phyloP scores from a whole-genome alignment of 2,888 invertebrate genomes.

The Mythimna pallens region DNA sequence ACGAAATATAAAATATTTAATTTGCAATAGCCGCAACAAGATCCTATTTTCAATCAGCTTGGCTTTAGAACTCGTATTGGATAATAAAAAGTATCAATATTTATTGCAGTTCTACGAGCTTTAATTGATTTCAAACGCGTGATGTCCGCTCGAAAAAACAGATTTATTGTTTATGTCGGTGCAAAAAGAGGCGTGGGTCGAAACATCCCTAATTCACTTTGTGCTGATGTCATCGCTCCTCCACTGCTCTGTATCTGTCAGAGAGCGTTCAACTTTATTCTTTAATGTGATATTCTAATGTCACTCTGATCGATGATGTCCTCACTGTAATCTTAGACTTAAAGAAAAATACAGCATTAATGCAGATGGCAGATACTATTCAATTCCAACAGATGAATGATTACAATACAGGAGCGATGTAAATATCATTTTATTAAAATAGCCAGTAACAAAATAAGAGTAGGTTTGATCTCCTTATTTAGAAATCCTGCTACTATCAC shows the following conservation, averaged over 20 bases:
- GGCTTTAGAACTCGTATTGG: not conserved
- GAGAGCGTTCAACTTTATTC: constrained; percentile 74
- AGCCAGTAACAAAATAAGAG: not conserved
- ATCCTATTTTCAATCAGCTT: constrained; percentile 14
- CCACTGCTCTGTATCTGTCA: constrained; percentile 53
- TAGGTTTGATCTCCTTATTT: not conserved
- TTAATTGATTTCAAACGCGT: constrained; percentile 18
- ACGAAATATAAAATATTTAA: not conserved
- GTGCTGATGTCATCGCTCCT: constrained; percentile 67
- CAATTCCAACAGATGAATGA: constrained; percentile 51
- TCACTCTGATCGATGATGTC: constrained; percentile 70
- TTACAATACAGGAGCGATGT: constrained; percentile 30
- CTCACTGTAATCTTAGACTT: constrained; percentile 53
- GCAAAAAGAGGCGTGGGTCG: constrained; percentile 56
- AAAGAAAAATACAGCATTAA: constrained; percentile 59
- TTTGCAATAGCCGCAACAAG: constrained; percentile 13
- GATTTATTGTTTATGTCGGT: constrained; percentile 31
- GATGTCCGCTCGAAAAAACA: constrained; percentile 32
- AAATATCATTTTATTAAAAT: constrained; percentile 18
- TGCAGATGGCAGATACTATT: constrained; percentile 66
- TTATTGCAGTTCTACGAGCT: constrained; percentile 25
- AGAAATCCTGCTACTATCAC: constrained; percentile 4
- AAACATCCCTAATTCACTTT: constrained; percentile 67
- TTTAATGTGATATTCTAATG: constrained; percentile 59
- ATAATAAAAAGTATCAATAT: constrained; percentile 36